Conservation (phyloP, 2,888 invertebrate genomes). For the Chromoteleia sp. region DNA sequence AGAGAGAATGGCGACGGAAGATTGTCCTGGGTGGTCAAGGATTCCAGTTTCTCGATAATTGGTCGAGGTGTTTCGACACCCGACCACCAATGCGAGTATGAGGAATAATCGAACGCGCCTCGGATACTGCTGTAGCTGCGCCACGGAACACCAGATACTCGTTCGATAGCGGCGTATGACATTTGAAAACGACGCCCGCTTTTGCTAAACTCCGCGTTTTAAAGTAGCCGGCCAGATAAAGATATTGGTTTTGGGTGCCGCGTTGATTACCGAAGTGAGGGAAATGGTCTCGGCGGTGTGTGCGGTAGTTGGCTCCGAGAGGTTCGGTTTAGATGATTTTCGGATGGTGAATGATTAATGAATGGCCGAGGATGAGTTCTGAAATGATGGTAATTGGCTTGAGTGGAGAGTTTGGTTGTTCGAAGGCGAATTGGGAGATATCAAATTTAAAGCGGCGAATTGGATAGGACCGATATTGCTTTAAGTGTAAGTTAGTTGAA, state of each 20-base stretch:
- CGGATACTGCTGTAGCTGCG: slow-evolving; percentile 67
- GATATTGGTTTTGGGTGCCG: slow-evolving; percentile 59
- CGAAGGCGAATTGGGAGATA: slow-evolving; percentile 8
- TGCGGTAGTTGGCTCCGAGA: slow-evolving; percentile 23
- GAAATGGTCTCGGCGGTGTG: slow-evolving; percentile 38
- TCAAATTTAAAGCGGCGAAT: background rate
- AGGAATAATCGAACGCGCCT: slow-evolving; percentile 73
- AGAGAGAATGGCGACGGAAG: slow-evolving; percentile 46
- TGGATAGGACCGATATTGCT: background rate
- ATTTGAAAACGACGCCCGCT: slow-evolving; percentile 78
- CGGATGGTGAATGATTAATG: slow-evolving; percentile 27
- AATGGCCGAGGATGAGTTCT: background rate
- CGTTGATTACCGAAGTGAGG: slow-evolving; percentile 47
- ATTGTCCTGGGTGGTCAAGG: slow-evolving; percentile 79
- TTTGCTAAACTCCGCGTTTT: slow-evolving; percentile 48
- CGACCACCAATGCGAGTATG: slow-evolving; percentile 79
- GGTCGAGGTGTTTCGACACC: slow-evolving; percentile 85
- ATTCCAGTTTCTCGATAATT: slow-evolving; percentile 85
- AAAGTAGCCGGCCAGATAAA: slow-evolving; percentile 53
- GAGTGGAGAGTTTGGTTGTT: slow-evolving; percentile 5
- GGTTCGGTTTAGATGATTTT: slow-evolving; percentile 20
- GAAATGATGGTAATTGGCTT: slow-evolving; percentile 18
- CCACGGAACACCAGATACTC: slow-evolving; percentile 74
- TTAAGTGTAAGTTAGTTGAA: slow-evolving; percentile 5
- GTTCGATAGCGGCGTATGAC: slow-evolving; percentile 78